Evolutionary conservation across 2,113 vertebrate species (phyloP), one percentile per base, ranked within the genome.

Genomic region (Synodontis membranacea): DNA sequence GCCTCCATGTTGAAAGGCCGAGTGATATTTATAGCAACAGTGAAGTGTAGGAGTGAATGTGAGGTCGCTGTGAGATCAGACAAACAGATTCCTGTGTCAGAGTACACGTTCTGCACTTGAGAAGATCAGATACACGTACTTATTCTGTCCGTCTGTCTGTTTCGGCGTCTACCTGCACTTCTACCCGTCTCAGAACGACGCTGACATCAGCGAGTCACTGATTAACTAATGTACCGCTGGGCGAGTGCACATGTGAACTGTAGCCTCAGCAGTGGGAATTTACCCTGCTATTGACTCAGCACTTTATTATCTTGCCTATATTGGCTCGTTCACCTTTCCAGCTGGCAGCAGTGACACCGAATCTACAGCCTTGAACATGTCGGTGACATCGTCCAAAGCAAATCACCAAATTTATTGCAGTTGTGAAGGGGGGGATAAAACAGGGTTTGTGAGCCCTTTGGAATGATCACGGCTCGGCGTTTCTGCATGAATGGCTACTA

Each of bases 11-110:
- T 85, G 44, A 64, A 84, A 86, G 52, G 46, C 46, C 4, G 23
- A 83, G 5, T 34, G 86, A 52, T 91, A 81, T 87, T 88, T 90
- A 89, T 86, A 89, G 91, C 82, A 87, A 86, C 78, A 87, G 52
- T 75, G 75, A 84, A 39, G 88, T 64, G 83, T 89, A 87, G 31
- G 31, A 48, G 74, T 50, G 8, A 17, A 50, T 19, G n/a, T 82
- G n/a, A 86, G 79, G 52, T 72, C 17, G n/a, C 21, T 17, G 5
- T 15, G n/a, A 62, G n/a, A 60, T 85, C 34, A 46, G 42, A 66
- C 39, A 10, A 46, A 44, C 39, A 17, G 46, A 21, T 58, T 34
- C 37, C 25, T 0, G 54, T 58, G 79, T n/a, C 66, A 58, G 31
- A 84, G 68, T 58, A 42, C 39, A 25, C 42, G 14, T 21, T 80